Percentiles rank a stretch among this genome's conserved stretches.
Evolutionary conservation across 2,113 vertebrate species (phyloP).

Genomic region (Amazona vittata): DNA sequence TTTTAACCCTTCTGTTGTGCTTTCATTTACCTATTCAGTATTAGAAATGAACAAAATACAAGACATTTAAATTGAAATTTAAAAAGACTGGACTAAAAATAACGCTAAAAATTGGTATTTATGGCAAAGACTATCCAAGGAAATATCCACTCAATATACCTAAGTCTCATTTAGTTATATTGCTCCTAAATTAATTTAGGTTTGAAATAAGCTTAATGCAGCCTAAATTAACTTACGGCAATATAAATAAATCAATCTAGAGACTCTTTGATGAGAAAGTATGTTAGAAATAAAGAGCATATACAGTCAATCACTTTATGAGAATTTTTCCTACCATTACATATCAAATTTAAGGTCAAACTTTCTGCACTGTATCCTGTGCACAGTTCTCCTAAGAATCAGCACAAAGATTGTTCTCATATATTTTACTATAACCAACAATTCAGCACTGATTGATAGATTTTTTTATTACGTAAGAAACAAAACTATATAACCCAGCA

Average conservation of each 20-base stretch:
- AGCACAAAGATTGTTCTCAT: neutral
- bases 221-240: neutral
- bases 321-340: neutral
- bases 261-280: slow-evolving; percentile 11
- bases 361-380: neutral
- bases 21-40: neutral
- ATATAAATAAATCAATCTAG: slow-evolving; percentile 6
- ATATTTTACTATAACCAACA: neutral
- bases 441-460: neutral
- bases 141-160: neutral
- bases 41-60: neutral
- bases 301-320: neutral
- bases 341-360: neutral
- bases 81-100: neutral
- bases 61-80: neutral
- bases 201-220: neutral
- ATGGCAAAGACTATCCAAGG: neutral
- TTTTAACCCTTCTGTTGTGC: neutral
- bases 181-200: slow-evolving; percentile 1
- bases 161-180: slow-evolving; percentile 26
- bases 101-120: neutral
- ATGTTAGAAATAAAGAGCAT: slow-evolving; percentile 4
- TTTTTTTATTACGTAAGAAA: neutral
- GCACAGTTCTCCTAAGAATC: neutral
- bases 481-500: neutral